These are phyloP conservation scores for Austrofundulus limnaeus DNA, from an alignment of 2,113 vertebrate genomes.

Conservation along the genomic window DNA sequence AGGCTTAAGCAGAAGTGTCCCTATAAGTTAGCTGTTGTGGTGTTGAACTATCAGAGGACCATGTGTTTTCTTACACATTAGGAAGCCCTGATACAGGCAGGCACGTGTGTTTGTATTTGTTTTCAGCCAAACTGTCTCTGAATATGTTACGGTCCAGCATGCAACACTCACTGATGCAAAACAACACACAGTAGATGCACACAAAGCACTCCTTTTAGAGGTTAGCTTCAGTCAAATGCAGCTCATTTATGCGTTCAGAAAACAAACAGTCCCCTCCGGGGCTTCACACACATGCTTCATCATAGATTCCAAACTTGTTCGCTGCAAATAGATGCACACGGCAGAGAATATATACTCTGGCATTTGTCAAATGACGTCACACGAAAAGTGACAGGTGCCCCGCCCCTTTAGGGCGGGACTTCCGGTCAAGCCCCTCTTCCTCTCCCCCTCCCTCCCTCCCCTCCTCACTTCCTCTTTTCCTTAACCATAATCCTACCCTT, in stretches of 20 bases:
- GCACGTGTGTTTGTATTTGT: conserved; percentile 10
- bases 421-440: too few relatives aligned
- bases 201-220: conserved; percentile 23
- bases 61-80: neutral
- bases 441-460: too few relatives aligned
- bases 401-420: too few relatives aligned
- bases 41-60: too few relatives aligned
- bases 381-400: too few relatives aligned
- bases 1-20: neutral
- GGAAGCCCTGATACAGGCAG: neutral
- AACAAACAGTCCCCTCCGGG: conserved; percentile 30
- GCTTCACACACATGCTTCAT: conserved; percentile 5
- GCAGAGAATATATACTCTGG: too few relatives aligned
- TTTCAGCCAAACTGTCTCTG: neutral
- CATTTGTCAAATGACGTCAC: too few relatives aligned
- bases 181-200: conserved; percentile 24
- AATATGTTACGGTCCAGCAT: neutral
- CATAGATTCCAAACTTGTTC: conserved; percentile 10
- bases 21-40: too few relatives aligned
- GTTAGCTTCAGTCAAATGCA: conserved; percentile 17
- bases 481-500: too few relatives aligned
- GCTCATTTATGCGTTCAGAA: conserved; percentile 40
- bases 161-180: conserved; percentile 33
- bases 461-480: too few relatives aligned
- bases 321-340: conserved; percentile 29